Conservation (phyloP, 2,888 invertebrate species). For the Polyommatus iphigenia region DNA sequence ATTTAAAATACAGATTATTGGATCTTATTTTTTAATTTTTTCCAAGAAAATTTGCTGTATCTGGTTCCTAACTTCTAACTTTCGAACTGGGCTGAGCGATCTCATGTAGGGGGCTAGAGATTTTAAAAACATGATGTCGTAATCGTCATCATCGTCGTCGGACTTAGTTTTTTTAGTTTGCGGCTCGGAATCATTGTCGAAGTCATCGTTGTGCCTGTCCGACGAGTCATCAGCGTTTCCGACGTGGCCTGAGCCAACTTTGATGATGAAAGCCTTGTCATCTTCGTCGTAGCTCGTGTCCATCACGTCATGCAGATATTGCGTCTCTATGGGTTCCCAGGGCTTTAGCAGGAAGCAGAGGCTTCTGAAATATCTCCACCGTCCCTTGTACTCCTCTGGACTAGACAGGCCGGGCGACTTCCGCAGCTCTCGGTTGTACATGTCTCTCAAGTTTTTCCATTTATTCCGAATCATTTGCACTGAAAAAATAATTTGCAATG, state of each 20-base stretch:
- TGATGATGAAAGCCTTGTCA: constrained; percentile 22
- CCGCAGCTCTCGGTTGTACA: constrained; percentile 51
- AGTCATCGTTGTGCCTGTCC: neutral
- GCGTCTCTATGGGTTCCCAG: constrained; percentile 33
- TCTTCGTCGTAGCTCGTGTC: constrained; percentile 31
- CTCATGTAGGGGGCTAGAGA: constrained; percentile 29
- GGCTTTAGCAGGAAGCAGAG: constrained; percentile 48
- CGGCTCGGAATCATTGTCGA: neutral
- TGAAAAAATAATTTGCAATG: constrained; percentile 42
- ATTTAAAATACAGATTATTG: neutral
- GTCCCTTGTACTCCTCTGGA: constrained; percentile 47
- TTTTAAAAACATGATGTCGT: constrained; percentile 9
- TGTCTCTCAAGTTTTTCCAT: constrained; percentile 59
- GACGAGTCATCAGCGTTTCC: neutral
- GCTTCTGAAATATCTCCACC: constrained; percentile 52
- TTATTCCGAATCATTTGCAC: constrained; percentile 50
- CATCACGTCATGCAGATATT: neutral
- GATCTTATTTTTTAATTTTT: neutral
- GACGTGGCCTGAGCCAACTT: neutral
- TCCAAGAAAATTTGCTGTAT: constrained; percentile 30
- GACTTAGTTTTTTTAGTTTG: neutral
- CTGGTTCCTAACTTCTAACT: neutral
- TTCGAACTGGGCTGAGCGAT: neutral
- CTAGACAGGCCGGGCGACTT: constrained; percentile 39
- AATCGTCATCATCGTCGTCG: neutral